Conservation (phyloP, 2,888 invertebrate genomes). For the Latheticus oryzae region DNA sequence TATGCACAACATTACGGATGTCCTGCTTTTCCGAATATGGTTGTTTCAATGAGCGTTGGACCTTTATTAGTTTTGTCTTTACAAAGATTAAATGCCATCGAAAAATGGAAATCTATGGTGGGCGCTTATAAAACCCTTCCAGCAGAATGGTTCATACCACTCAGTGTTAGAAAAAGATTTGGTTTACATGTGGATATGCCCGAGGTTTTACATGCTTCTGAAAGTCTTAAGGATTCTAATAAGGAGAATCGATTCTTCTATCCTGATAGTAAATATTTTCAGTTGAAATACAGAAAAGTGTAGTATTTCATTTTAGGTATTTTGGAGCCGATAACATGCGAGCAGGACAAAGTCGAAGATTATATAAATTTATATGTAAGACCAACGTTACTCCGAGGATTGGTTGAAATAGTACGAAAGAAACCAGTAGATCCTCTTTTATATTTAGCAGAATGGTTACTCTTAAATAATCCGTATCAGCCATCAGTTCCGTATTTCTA, state of each 20-base stretch:
- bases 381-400: constrained; percentile 72
- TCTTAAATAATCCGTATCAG: constrained; percentile 80
- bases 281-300: background rate
- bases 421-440: constrained; percentile 82
- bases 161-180: constrained; percentile 77
- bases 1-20: constrained; percentile 81
- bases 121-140: constrained; percentile 77
- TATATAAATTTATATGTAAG: constrained; percentile 78
- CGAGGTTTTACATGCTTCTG: constrained; percentile 86
- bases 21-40: constrained; percentile 80
- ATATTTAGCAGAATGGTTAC: constrained; percentile 83
- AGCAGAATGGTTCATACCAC: constrained; percentile 78
- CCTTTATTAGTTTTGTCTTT: constrained; percentile 79
- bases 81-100: constrained; percentile 76
- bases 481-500: constrained; percentile 66
- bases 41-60: constrained; percentile 83
- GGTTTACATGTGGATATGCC: constrained; percentile 74
- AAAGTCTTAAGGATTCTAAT: constrained; percentile 72
- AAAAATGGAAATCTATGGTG: constrained; percentile 78
- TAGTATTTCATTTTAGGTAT: constrained; percentile 72
- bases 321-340: constrained; percentile 76
- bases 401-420: constrained; percentile 75
- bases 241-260: constrained; percentile 91
- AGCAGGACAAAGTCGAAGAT: constrained; percentile 73
- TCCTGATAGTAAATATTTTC: constrained; percentile 75